phyloP scores from a whole-genome alignment of 1,140 invertebrate genomes.

The Metopolophium dirhodum region DNA sequence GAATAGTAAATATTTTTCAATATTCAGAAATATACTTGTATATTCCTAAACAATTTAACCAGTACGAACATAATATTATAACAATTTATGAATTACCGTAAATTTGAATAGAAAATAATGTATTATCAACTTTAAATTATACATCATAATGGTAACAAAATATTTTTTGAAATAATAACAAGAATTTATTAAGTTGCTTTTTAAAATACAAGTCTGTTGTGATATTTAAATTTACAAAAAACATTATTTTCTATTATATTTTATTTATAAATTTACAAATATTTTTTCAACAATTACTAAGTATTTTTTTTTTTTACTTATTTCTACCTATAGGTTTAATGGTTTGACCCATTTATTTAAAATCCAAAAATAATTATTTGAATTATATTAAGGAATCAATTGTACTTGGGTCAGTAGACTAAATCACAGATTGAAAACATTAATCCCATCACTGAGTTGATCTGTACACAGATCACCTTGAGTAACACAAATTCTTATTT shows the following conservation, averaged over 20 bases:
- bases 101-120: not conserved
- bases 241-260: not conserved
- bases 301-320: not conserved
- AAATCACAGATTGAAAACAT: slow-evolving; percentile 49
- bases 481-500: slow-evolving; percentile 7
- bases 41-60: slow-evolving; percentile 7
- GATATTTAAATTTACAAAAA: not conserved
- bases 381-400: slow-evolving; percentile 22
- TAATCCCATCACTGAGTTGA: not conserved
- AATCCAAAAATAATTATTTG: not conserved
- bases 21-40: not conserved
- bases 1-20: not conserved
- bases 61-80: not conserved
- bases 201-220: not conserved
- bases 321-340: not conserved
- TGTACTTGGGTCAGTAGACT: not conserved
- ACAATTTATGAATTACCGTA: not conserved
- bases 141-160: slow-evolving; percentile 47
- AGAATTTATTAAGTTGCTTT: slow-evolving; percentile 8
- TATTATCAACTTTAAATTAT: slow-evolving; percentile 6
- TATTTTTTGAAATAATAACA: slow-evolving; percentile 43
- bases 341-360: slow-evolving; percentile 22
- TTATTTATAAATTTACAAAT: slow-evolving; percentile 31
- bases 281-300: not conserved
- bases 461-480: not conserved